These are phyloP conservation scores for Jordanella pulchra DNA, from an alignment of 2,797 vertebrate genomes.

Conservation along the genomic window DNA sequence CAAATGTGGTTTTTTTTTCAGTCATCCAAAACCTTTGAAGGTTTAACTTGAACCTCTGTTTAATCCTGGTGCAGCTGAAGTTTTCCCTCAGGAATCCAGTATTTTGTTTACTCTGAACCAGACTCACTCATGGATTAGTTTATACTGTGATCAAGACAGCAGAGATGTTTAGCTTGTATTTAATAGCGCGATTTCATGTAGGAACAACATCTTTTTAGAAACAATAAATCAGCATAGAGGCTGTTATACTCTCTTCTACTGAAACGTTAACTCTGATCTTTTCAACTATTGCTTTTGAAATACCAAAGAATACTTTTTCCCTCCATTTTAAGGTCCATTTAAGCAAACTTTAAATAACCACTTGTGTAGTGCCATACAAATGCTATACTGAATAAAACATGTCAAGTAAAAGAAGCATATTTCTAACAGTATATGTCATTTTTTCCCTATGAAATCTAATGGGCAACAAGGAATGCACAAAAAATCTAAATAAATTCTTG, in stretches of 20 bases:
- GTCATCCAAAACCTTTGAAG: background rate
- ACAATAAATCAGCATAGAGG: background rate
- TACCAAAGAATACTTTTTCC: background rate
- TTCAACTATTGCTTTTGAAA: background rate
- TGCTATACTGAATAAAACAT: too few relatives aligned
- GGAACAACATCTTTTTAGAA: background rate
- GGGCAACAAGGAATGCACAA: background rate
- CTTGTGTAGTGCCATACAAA: too few relatives aligned
- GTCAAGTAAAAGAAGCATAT: too few relatives aligned
- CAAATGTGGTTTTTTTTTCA: background rate
- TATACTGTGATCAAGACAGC: too few relatives aligned
- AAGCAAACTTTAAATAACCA: too few relatives aligned
- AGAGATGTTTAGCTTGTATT: too few relatives aligned
- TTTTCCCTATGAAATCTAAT: background rate
- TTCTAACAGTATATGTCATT: background rate
- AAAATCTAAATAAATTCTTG: too few relatives aligned
- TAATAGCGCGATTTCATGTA: too few relatives aligned
- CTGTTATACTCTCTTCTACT: background rate
- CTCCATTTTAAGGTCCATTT: too few relatives aligned
- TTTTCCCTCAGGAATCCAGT: background rate
- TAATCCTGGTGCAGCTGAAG: too few relatives aligned
- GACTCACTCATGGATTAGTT: background rate
- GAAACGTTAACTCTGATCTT: too few relatives aligned
- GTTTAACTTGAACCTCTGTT: background rate
- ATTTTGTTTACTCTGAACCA: background rate